Evolutionary conservation across 2,113 vertebrate species (phyloP).

Genomic region (Ptilonorhynchus violaceus): DNA sequence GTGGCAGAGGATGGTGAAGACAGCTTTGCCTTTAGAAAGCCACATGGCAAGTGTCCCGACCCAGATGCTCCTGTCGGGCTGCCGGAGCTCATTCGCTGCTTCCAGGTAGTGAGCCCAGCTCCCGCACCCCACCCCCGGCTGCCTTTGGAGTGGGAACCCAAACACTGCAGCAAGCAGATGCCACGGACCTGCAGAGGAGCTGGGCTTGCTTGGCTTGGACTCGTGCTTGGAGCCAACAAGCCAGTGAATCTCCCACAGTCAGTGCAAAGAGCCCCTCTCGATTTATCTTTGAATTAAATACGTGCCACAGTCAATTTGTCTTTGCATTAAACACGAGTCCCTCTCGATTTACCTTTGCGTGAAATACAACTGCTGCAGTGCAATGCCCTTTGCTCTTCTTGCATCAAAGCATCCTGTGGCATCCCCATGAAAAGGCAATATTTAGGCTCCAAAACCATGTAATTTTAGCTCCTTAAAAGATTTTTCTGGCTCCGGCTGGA

Average conservation of each 20-base stretch:
- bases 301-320: background rate
- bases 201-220: background rate
- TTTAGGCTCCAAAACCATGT: background rate
- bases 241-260: accelerated
- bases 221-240: background rate
- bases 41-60: constrained; percentile 44
- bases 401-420: background rate
- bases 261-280: background rate
- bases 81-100: constrained; percentile 76
- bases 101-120: constrained; percentile 75
- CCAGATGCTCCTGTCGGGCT: constrained; percentile 32
- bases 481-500: background rate
- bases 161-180: constrained; percentile 67
- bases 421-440: background rate
- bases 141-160: background rate
- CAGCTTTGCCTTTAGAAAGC: constrained; percentile 45
- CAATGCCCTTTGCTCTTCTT: background rate
- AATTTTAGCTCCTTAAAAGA: background rate
- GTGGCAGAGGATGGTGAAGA: constrained; percentile 68
- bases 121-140: background rate
- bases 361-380: accelerated
- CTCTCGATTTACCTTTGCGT: background rate
- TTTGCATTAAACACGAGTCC: background rate
- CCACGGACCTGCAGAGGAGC: background rate
- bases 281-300: background rate